These are phyloP conservation scores for Sciaenops ocellatus DNA, from an alignment of 2,797 vertebrate genomes.

Conservation along the genomic window DNA sequence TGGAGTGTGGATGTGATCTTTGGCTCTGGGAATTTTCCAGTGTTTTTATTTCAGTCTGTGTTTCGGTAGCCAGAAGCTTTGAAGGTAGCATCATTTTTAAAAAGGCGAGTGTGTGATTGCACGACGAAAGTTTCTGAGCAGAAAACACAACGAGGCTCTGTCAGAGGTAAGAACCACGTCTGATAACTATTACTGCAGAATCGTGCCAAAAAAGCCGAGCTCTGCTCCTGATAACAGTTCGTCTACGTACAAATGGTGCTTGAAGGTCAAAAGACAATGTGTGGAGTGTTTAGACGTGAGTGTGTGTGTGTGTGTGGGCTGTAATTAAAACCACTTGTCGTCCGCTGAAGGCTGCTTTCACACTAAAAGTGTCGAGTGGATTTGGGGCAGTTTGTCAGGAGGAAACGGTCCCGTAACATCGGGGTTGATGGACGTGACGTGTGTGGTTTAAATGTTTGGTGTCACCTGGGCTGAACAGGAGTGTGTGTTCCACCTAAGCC, in stretches of 20 bases:
- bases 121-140: not conserved
- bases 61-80: not conserved
- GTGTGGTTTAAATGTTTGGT: not conserved
- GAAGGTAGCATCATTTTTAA: not conserved
- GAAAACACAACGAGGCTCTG: not conserved
- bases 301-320: constrained; percentile 57
- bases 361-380: not conserved
- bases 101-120: not conserved
- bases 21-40: constrained; percentile 35
- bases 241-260: not conserved
- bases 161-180: constrained; percentile 1
- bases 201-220: not conserved
- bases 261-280: constrained; percentile 22
- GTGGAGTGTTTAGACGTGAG: constrained; percentile 1
- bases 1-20: constrained; percentile 8
- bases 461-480: not conserved
- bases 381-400: constrained; percentile 22
- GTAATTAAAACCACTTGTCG: constrained; percentile 53
- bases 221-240: not conserved
- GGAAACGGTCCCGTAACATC: constrained; percentile 8
- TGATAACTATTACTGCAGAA: not conserved
- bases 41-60: constrained; percentile 21
- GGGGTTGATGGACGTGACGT: not conserved
- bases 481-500: too few relatives aligned
- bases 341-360: constrained; percentile 34